A percentile compares a stretch with the other conserved stretches of the same genome.
Conservation (phyloP, 2,888 invertebrate genomes). For the Polia nebulosa region DNA sequence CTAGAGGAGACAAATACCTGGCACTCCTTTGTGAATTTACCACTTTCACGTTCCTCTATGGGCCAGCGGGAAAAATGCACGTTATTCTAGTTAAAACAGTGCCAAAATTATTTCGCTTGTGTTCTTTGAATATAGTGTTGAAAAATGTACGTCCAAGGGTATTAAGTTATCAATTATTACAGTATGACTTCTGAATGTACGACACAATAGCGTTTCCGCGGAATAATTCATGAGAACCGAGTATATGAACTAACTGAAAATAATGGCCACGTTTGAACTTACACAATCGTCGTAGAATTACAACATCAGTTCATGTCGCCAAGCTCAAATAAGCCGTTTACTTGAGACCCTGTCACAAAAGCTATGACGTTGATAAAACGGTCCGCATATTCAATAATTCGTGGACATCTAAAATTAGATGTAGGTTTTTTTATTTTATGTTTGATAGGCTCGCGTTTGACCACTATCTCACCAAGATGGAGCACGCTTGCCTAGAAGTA, state of each 20-base stretch:
- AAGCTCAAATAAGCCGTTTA: slow-evolving; percentile 45
- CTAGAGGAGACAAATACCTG: slow-evolving; percentile 21
- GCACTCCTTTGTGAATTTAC: slow-evolving; percentile 19
- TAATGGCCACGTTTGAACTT: slow-evolving; percentile 67
- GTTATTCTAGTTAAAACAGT: slow-evolving; percentile 10
- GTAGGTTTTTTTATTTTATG: no score
- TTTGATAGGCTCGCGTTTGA: no score
- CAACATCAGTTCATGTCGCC: slow-evolving; percentile 54
- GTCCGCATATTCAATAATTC: slow-evolving; percentile 39
- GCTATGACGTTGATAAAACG: slow-evolving; percentile 24
- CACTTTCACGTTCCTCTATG: slow-evolving; percentile 1
- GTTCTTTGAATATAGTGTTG: slow-evolving; percentile 27
- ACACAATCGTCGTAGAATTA: slow-evolving; percentile 68
- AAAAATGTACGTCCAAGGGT: slow-evolving; percentile 54
- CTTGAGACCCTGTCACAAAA: slow-evolving; percentile 44
- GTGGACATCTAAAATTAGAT: slow-evolving; percentile 18
- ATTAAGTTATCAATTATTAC: slow-evolving; percentile 70
- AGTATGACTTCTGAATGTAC: slow-evolving; percentile 63
- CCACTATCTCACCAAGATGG: no score
- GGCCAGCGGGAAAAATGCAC: slow-evolving; percentile 25
- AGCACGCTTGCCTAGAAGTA: no score
- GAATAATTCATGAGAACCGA: slow-evolving; percentile 71
- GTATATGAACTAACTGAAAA: slow-evolving; percentile 71
- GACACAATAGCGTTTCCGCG: slow-evolving; percentile 67
- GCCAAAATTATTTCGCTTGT: slow-evolving; percentile 26